phyloP scores from a whole-genome alignment of 2,888 invertebrate genomes.

The Pyrochroa serraticornis region DNA sequence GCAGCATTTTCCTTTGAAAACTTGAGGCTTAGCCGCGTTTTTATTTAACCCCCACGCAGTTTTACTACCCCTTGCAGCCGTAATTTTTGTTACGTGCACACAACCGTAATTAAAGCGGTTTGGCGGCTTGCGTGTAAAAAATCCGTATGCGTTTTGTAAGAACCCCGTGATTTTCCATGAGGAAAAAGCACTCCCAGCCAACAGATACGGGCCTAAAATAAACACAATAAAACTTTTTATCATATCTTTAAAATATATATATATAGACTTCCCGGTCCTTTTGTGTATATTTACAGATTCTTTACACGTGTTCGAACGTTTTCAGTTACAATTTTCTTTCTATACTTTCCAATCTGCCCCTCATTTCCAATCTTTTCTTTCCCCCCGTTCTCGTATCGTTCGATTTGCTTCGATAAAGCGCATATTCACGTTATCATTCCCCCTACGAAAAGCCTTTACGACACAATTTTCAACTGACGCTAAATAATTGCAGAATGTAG shows the following conservation, averaged over 20 bases:
- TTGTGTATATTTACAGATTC: slow-evolving; percentile 31
- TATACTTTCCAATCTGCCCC: slow-evolving; percentile 26
- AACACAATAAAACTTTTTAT: slow-evolving; percentile 4
- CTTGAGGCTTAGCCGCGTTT: slow-evolving; percentile 13
- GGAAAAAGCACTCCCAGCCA: not conserved
- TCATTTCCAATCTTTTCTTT: slow-evolving; percentile 24
- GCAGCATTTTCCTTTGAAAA: slow-evolving; percentile 28
- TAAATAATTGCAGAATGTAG: slow-evolving; percentile 14
- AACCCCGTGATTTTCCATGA: not conserved
- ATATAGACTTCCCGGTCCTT: slow-evolving; percentile 11
- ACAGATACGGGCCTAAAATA: not conserved
- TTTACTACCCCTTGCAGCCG: slow-evolving; percentile 4
- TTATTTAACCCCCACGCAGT: slow-evolving; percentile 25
- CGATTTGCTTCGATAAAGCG: slow-evolving; percentile 21
- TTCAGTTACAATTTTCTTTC: slow-evolving; percentile 34
- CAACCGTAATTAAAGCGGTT: too few species aligned
- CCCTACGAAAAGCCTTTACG: not conserved
- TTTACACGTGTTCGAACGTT: slow-evolving; percentile 33
- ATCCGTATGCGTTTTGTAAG: too few species aligned
- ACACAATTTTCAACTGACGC: not conserved
- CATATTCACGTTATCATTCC: slow-evolving; percentile 18
- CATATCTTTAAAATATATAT: slow-evolving; percentile 14
- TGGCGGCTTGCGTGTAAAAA: too few species aligned
- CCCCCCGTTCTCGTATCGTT: slow-evolving; percentile 14
- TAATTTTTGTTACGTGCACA: not conserved